These are phyloP conservation scores for Bombus cullumanus DNA, from an alignment of 1,140 invertebrate genomes.

Conservation along the genomic window DNA sequence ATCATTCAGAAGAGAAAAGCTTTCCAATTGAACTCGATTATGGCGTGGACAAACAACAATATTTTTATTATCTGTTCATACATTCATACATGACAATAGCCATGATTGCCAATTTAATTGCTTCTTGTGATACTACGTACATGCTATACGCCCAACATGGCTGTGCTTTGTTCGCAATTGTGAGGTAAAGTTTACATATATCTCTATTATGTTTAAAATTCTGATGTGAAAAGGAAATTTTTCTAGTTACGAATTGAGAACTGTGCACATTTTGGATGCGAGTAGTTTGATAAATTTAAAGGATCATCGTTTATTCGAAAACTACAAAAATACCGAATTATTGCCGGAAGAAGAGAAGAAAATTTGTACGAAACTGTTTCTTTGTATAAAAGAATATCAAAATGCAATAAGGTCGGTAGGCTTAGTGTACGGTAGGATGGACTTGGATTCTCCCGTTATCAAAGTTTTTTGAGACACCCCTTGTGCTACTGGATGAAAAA, in stretches of 20 bases:
- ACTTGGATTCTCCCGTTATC: no score
- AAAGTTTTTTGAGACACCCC: no score
- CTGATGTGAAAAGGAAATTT: neutral
- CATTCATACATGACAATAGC: neutral
- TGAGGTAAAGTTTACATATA: neutral
- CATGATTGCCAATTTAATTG: neutral
- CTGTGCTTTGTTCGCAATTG: slow-evolving; percentile 15
- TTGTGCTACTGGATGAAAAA: neutral
- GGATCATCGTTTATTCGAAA: neutral
- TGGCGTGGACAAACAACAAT: neutral
- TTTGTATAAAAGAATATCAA: slow-evolving; percentile 13
- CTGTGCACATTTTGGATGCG: neutral
- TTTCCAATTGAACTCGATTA: neutral
- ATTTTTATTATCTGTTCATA: slow-evolving; percentile 8
- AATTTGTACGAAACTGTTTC: neutral
- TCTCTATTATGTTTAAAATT: no score
- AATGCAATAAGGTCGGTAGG: neutral
- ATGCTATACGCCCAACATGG: slow-evolving; percentile 4
- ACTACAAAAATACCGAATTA: neutral
- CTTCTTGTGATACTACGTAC: neutral
- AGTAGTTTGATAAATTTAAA: neutral
- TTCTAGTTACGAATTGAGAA: slow-evolving; percentile 3
- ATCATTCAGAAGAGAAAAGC: neutral
- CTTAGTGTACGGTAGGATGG: no score
- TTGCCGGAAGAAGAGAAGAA: neutral